These are phyloP conservation scores for Drosophila formosana DNA, from an alignment of 2,888 invertebrate species.

Conservation along the genomic window DNA sequence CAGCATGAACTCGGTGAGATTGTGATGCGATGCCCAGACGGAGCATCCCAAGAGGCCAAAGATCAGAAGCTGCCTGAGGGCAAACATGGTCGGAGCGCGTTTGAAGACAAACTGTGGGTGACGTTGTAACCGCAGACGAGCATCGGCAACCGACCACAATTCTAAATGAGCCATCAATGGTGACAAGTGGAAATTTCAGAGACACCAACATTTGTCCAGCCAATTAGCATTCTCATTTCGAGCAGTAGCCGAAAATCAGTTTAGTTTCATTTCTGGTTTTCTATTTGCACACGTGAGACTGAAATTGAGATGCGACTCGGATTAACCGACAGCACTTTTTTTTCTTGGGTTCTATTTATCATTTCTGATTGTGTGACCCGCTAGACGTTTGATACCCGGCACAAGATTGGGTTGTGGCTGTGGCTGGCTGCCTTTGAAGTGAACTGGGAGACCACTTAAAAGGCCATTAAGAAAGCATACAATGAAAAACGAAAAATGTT, in stretches of 20 bases:
- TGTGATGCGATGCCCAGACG: conserved; percentile 23
- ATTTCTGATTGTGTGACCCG: conserved; percentile 16
- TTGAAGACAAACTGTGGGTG: conserved; percentile 44
- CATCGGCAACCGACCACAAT: conserved; percentile 1
- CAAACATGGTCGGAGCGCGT: conserved; percentile 42
- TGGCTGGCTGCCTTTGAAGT: conserved; percentile 23
- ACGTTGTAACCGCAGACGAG: conserved; percentile 13
- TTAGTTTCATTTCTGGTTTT: conserved; percentile 41
- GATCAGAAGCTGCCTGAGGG: conserved; percentile 20
- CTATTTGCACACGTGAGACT: conserved; percentile 70
- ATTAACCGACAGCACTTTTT: conserved; percentile 22
- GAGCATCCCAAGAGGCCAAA: conserved; percentile 2
- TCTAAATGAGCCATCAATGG: conserved; percentile 54
- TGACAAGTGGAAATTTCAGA: conserved; percentile 65
- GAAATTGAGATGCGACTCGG: conserved; percentile 34
- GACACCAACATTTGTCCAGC: conserved; percentile 63
- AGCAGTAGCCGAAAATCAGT: conserved; percentile 7
- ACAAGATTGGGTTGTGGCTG: conserved; percentile 35
- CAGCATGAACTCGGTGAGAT: conserved; percentile 62
- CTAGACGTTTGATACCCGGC: conserved; percentile 33
- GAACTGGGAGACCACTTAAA: conserved; percentile 59
- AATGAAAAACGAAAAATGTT: conserved; percentile 68
- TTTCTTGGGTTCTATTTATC: conserved; percentile 5
- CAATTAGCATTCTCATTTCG: conserved; percentile 63
- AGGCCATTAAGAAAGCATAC: conserved; percentile 64